Evolutionary conservation across 2,888 invertebrate genomes (phyloP).

Genomic region (Magallana nippona): DNA sequence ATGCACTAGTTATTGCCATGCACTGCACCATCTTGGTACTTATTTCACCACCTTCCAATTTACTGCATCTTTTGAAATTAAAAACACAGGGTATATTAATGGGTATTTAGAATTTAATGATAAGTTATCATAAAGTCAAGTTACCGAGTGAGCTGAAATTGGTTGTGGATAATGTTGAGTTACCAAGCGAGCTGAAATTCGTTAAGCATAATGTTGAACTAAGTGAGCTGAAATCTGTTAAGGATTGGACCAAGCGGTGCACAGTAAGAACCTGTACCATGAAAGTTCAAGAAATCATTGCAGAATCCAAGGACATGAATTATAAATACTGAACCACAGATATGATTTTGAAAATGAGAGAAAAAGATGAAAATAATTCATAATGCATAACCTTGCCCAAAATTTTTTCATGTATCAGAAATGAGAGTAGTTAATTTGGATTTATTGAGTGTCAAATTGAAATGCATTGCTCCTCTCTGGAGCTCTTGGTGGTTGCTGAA

Average conservation of each 20-base stretch:
- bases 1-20: not conserved
- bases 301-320: conserved; percentile 16
- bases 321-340: not conserved
- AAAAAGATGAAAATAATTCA: not conserved
- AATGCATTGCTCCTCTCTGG: conserved; percentile 5
- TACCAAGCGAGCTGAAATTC: too few species aligned
- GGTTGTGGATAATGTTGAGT: too few species aligned
- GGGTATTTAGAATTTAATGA: not conserved
- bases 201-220: too few species aligned
- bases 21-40: not conserved
- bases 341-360: not conserved
- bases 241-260: too few species aligned
- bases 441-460: conserved; percentile 24
- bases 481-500: not conserved
- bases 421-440: not conserved
- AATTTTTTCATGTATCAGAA: not conserved
- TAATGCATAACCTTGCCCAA: not conserved
- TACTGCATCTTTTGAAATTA: not conserved
- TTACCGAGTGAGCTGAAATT: too few species aligned
- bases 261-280: too few species aligned
- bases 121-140: too few species aligned
- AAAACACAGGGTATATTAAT: not conserved
- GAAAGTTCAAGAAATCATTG: not conserved
- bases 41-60: not conserved
- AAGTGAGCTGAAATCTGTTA: too few species aligned